Base-by-base conservation (phyloP, 2,888 invertebrate genomes). In the Arge pagana region DNA sequence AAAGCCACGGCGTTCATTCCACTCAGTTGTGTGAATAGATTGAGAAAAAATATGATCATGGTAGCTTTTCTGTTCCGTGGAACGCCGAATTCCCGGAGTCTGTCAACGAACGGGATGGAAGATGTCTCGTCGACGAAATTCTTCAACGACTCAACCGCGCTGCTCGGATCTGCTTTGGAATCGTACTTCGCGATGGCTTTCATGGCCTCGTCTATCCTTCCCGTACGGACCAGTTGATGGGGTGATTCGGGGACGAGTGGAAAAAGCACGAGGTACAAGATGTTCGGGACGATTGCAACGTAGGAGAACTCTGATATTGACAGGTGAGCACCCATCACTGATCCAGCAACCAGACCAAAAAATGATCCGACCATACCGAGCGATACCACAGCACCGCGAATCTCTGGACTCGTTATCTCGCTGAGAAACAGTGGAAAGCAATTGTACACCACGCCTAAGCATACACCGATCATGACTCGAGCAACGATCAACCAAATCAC, bases 321-420 rank as follows among this genome's bases (percentile, higher is more conserved):
- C 23, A 28, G 11, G 36, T 10, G 11, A 21, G 26, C 11, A 16
- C 26, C 40, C 16, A 40, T 18, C 6, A 13, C 13, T 8, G 10
- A 16, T 16, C 41, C 28, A 5, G 28, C 10, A 2, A 30, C 8
- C 11, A 10, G 7, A 6, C 28, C 28, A 10, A 26, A 10, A 8
- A 26, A 26, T 3, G 28, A 26, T 0, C 70, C 71, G 28, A 63
- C 68, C n/a, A 66, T 54, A 21, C 68, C 65, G 3, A 70, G 31
- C 1, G 64, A 57, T 0, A 72, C 66, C 10, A 74, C 36, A 0
- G 69, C 60, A 4, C 75, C 74, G 1, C 75, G 63, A 4, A 72
- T 72, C 4, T 53, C 61, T 3, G 68, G 65, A 8, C 60, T 56
- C 1, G 68, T 62, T 10, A 70, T 62, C 23, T 71, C 70, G 1